Base-by-base conservation (phyloP, 2,888 invertebrate genomes). In the Scaptomyza parva region DNA sequence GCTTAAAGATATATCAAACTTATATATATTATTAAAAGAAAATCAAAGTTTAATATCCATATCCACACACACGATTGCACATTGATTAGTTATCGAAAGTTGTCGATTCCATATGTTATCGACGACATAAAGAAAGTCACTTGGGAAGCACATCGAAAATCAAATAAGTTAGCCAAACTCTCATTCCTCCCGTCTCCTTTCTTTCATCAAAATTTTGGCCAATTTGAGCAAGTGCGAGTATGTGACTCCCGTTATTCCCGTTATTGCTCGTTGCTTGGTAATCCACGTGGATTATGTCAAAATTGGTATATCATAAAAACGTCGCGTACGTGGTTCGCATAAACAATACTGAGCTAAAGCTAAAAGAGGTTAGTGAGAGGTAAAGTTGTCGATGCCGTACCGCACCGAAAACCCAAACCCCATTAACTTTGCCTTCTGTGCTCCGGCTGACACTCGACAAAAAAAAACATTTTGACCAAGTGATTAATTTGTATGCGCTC, bases 301-400 rank as follows among this genome's bases (percentile, higher is more conserved):
- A 89, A 89, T 89, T 88, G 89, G 89, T 89, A 89, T 89, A 89
- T 89, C 89, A 89, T 88, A 89, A 87, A 89, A 87, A 89, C 88
- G 89, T 88, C 79, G 84, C 70, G 83, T 88, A 89, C 89, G 89
- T 89, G 89, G 84, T 76, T 33, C 12, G 78, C 59, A 79, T 78
- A 28, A 22, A 47, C 53, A 71, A 81, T 60, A 54, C 2, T 45
- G 50, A 59, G 71, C 52, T 44, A 50, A 60, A 53, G 43, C 54
- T 28, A 26, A 8, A 30, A 3, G 12, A 30, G 30, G 7, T n/a
- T 37, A 1, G 30, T 20, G 28, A 11, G 22, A 3, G 18, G 3
- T 39, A 35, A 5, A 26, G 40, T 8, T 9, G n/a, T 35, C 67
- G 53, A 59, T 65, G 45, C 43, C 33, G 44, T 62, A 30, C 63